phyloP scores from a whole-genome alignment of 1,140 invertebrate species.

The Leptinotarsa defecta region DNA sequence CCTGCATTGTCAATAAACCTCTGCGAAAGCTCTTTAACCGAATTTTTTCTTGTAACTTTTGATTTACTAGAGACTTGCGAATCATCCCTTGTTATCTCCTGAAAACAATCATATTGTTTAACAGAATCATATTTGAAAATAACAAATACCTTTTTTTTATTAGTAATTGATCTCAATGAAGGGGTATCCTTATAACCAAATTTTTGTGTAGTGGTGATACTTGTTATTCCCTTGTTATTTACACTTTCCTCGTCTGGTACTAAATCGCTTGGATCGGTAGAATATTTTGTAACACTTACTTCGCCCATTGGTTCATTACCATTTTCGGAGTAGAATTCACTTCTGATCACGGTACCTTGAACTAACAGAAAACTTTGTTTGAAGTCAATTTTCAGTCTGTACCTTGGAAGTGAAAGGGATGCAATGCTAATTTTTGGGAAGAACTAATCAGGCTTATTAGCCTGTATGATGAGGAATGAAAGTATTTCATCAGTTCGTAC shows the following conservation, averaged over 20 bases:
- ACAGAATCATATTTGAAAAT: conserved; percentile 19
- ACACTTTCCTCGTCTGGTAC: conserved; percentile 47
- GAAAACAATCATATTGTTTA: neutral
- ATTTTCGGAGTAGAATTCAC: conserved; percentile 69
- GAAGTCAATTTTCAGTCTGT: no score
- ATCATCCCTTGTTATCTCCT: neutral
- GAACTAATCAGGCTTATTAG: no score
- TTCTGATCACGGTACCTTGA: conserved; percentile 67
- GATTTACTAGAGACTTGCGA: neutral
- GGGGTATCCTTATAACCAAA: conserved; percentile 58
- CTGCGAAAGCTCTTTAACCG: conserved; percentile 72
- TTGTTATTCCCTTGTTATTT: conserved; percentile 42
- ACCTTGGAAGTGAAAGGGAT: no score
- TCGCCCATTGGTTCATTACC: conserved; percentile 68
- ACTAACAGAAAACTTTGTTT: conserved; percentile 56
- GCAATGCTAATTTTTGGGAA: no score
- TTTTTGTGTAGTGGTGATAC: conserved; percentile 55
- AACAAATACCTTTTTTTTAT: conserved; percentile 44
- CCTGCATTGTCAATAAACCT: conserved; percentile 73
- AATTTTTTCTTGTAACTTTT: conserved; percentile 66
- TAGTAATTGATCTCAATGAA: conserved; percentile 43
- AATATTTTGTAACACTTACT: conserved; percentile 69
- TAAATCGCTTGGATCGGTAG: conserved; percentile 65
- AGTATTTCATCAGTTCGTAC: no score
- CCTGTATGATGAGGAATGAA: no score